Conservation (phyloP, 37 sponge, comb jelly and placozoan genomes). For the Beroe ovata region DNA sequence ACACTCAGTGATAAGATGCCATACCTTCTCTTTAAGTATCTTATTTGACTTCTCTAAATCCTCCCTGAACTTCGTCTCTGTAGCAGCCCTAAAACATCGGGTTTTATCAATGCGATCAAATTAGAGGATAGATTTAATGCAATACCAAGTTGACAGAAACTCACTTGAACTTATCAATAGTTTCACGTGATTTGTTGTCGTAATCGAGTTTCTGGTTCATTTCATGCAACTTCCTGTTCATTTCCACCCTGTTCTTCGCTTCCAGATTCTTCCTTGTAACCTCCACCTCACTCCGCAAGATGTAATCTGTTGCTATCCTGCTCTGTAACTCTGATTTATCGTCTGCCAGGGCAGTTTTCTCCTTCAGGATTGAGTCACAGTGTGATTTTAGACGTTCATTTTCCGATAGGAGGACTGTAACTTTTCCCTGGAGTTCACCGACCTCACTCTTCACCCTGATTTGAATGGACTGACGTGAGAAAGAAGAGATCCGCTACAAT, state of each 20-base stretch:
- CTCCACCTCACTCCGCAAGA: slow-evolving; percentile 34
- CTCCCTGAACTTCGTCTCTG: slow-evolving; percentile 33
- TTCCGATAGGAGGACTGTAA: slow-evolving; percentile 30
- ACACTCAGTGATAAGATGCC: no score
- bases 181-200: slow-evolving; percentile 35
- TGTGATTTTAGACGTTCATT: slow-evolving; percentile 32
- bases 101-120: not conserved
- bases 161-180: slow-evolving; percentile 19
- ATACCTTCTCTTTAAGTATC: slow-evolving; percentile 26
- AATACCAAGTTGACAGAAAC: not conserved
- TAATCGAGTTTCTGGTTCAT: slow-evolving; percentile 43
- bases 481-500: no score
- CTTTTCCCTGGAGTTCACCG: slow-evolving; percentile 18
- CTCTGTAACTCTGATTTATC: not conserved
- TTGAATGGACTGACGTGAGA: no score
- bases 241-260: slow-evolving; percentile 35
- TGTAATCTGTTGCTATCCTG: not conserved
- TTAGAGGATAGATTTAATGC: not conserved
- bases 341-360: not conserved
- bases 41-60: slow-evolving; percentile 9
- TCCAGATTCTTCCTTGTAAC: slow-evolving; percentile 35
- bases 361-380: not conserved
- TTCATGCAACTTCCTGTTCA: slow-evolving; percentile 40
- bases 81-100: not conserved
- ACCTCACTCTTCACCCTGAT: slow-evolving; percentile 57